phyloP scores from a whole-genome alignment of 2,797 vertebrate genomes.

The Lepilemur septentrionalis region DNA sequence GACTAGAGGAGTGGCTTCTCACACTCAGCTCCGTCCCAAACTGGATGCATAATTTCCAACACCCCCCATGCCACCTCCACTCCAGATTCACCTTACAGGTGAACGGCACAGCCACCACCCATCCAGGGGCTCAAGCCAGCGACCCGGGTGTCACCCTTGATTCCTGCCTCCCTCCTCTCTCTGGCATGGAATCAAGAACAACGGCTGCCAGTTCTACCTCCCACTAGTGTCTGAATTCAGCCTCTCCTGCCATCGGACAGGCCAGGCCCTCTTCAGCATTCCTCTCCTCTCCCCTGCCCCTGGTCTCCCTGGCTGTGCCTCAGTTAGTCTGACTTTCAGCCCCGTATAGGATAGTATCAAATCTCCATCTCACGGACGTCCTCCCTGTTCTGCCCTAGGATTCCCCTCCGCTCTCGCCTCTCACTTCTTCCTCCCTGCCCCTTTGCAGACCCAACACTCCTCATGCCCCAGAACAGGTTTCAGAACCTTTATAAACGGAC shows the following conservation, averaged over 20 bases:
- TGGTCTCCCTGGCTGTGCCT: not conserved
- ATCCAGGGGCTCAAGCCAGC: not conserved
- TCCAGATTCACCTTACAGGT: not conserved
- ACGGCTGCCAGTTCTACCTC: not conserved
- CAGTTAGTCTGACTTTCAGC: not conserved
- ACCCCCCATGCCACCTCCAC: rapidly evolving
- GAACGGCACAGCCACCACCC: not conserved
- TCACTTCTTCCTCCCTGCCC: too few relatives aligned
- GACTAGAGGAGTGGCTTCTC: not conserved
- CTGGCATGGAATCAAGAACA: rapidly evolving
- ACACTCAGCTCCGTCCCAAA: not conserved
- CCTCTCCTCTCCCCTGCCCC: not conserved
- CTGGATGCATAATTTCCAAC: not conserved
- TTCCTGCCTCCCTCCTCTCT: not conserved
- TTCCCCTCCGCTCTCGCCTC: not conserved
- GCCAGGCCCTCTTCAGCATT: not conserved
- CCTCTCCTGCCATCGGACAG: not conserved
- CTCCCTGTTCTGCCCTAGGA: not conserved
- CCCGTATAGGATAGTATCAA: not conserved
- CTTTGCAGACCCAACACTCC: not conserved
- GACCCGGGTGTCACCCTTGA: not conserved
- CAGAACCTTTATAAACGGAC: not conserved
- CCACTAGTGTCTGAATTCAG: not conserved
- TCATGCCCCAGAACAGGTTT: not conserved
- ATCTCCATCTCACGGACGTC: not conserved